Evolutionary conservation across 2,797 vertebrate species (phyloP), one percentile per base, ranked within the genome.

Genomic region (Malurus leucopterus): DNA sequence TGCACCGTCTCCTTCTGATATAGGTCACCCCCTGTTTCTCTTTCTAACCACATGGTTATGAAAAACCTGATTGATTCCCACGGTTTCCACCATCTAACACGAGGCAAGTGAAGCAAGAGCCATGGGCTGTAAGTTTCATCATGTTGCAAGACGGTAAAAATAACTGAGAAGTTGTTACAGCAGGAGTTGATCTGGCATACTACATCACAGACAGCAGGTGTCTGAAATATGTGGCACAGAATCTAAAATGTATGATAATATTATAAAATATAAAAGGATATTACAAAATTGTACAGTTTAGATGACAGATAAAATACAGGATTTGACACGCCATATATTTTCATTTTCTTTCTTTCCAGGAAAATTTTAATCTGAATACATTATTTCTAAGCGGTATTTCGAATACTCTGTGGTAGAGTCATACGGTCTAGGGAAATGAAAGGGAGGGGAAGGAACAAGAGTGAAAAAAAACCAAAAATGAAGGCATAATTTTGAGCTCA

Each of bases 231-330:
- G 53, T 53, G 32, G 23, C 53, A 78, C 26, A 55, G 62, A 83
- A 79, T 87, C 73, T 88, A 90, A 95, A 94, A 89, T 50, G 30
- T 57, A 88, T 71, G 50, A 79, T 58, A 77, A 88, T 80, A 64
- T 91, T 92, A 90, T 75, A 93, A 92, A 93, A 89, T 92, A 95
- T 84, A 84, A 93, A 94, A 89, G 44, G 24, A 44, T 96, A 93
- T 94, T 96, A 92, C 65, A 91, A 90, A 90, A 88, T 69, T 44
- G 27, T 88, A 83, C 58, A 34, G 46, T 91, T 96, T 90, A 91
- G 62, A 86, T 91, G 88, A 88, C 83, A 94, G 91, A 91, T 91
- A 90, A 95, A 96, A 85, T 86, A 83, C 81, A 81, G 59, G 2
- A 91, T 92, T 88, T 93, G 89, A 89, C 79, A 80, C 0, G 2